These are phyloP conservation scores for Sylvia atricapilla DNA, from an alignment of 2,113 vertebrate species.

Conservation along the genomic window DNA sequence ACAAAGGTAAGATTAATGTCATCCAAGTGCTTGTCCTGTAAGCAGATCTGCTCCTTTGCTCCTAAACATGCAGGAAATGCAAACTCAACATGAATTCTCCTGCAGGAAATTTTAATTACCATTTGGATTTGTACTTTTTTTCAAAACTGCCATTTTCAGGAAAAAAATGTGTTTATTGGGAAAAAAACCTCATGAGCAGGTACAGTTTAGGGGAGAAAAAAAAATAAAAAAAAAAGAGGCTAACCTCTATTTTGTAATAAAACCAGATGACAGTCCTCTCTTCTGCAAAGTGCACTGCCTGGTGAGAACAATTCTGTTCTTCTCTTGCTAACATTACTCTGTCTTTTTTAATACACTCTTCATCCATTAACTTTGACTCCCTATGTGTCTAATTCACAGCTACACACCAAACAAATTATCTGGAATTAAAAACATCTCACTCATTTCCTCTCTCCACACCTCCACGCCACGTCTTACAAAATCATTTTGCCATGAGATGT, in stretches of 20 bases:
- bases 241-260: background rate
- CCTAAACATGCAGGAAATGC: background rate
- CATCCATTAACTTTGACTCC: conserved; percentile 57
- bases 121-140: background rate
- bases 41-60: background rate
- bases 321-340: background rate
- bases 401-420: conserved; percentile 55
- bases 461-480: background rate
- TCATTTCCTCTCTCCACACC: conserved; percentile 53
- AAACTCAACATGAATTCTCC: accelerated
- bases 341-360: conserved; percentile 28
- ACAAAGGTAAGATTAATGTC: background rate
- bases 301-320: conserved; percentile 22
- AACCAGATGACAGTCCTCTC: background rate
- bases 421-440: conserved; percentile 54
- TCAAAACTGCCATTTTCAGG: background rate
- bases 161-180: background rate
- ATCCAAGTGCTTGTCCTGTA: background rate
- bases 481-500: background rate
- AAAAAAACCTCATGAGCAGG: background rate
- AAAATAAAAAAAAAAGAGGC: background rate
- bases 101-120: background rate
- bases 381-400: conserved; percentile 28
- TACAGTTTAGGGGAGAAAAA: background rate
- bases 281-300: background rate